phyloP scores from a whole-genome alignment of 2,797 vertebrate genomes.

The Ambastaia sidthimunki region DNA sequence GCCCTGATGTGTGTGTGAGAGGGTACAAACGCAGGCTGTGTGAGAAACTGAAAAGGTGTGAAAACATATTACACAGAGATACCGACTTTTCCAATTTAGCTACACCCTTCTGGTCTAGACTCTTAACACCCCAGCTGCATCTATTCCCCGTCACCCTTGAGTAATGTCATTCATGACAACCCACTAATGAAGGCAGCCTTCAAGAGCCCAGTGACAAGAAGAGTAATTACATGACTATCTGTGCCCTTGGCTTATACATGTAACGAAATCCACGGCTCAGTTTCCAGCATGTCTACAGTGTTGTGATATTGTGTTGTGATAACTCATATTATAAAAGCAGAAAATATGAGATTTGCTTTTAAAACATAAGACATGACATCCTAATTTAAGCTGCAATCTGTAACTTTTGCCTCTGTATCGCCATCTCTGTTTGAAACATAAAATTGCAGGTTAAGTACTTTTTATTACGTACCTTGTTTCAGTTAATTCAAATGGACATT shows the following conservation, averaged over 20 bases:
- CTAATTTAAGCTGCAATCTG: too few species aligned
- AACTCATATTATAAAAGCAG: too few species aligned
- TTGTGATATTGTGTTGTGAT: too few species aligned
- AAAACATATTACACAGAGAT: slow-evolving; percentile 23
- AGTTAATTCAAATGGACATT: too few species aligned
- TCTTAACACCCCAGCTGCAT: slow-evolving; percentile 30
- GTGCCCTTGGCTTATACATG: slow-evolving; percentile 27
- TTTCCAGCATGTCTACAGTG: background rate
- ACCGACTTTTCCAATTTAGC: slow-evolving; percentile 35
- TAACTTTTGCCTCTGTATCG: too few species aligned
- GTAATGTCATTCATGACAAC: slow-evolving; percentile 39
- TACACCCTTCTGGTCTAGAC: background rate
- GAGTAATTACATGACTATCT: slow-evolving; percentile 26
- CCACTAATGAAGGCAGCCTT: slow-evolving; percentile 38
- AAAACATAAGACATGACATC: too few species aligned
- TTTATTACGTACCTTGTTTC: too few species aligned
- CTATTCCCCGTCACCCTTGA: slow-evolving; percentile 18
- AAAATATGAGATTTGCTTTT: too few species aligned
- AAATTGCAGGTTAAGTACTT: too few species aligned
- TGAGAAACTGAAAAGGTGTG: slow-evolving; percentile 18
- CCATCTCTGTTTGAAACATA: too few species aligned
- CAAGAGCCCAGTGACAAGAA: slow-evolving; percentile 23
- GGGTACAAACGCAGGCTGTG: slow-evolving; percentile 10
- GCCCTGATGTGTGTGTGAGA: slow-evolving; percentile 8
- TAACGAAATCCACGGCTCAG: slow-evolving; percentile 3